These are phyloP conservation scores for Quadroppia sp. DNA, from an alignment of 2,888 invertebrate genomes.

Conservation along the genomic window DNA sequence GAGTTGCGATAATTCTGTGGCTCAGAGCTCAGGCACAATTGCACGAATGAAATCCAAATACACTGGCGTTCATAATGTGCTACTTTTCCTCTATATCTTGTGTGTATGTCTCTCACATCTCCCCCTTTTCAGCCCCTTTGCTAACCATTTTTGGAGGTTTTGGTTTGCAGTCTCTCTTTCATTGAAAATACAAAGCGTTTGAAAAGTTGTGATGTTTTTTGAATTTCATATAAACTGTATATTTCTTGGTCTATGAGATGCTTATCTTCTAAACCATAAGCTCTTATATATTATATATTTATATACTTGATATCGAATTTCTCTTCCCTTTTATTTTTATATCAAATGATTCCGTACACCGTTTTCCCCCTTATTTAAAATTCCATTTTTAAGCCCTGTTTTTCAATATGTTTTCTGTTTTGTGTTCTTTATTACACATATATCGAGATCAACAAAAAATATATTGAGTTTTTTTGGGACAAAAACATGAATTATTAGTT, in stretches of 20 bases:
- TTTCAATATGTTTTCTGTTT: neutral
- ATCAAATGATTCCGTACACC: neutral
- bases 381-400: neutral
- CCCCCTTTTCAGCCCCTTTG: neutral
- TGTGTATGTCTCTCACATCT: neutral
- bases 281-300: slow-evolving; percentile 17
- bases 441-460: too few species aligned
- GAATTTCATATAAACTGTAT: slow-evolving; percentile 23
- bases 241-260: slow-evolving; percentile 14
- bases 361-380: neutral
- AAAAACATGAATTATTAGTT: too few species aligned
- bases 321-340: neutral
- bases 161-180: slow-evolving; percentile 21
- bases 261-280: slow-evolving; percentile 25
- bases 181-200: neutral
- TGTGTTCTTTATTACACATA: neutral
- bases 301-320: slow-evolving; percentile 1
- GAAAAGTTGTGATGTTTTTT: slow-evolving; percentile 7
- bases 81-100: neutral
- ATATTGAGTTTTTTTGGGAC: too few species aligned
- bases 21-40: neutral
- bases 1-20: neutral
- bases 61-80: slow-evolving; percentile 14
- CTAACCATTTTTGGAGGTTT: slow-evolving; percentile 23
- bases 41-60: slow-evolving; percentile 27